Evolutionary conservation across 2,113 vertebrate genomes (phyloP).

Genomic region (Mormyrus iriodes): DNA sequence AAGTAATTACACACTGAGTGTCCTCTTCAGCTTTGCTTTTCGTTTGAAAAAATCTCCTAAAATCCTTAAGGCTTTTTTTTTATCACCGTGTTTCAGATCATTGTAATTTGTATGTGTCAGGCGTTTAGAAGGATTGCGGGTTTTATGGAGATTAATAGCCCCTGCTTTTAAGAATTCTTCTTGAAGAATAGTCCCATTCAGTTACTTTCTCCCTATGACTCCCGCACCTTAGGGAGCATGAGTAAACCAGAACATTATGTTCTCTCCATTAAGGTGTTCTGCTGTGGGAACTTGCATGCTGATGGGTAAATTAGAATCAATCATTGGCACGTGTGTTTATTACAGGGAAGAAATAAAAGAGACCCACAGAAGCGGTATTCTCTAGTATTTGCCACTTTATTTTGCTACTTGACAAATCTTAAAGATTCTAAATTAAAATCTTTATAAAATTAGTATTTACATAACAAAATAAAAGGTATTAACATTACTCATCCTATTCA

Average conservation of each 20-base stretch:
- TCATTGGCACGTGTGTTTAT: not conserved
- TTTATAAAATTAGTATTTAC: not conserved
- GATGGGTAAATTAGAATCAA: not conserved
- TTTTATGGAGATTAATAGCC: not conserved
- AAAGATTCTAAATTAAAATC: not conserved
- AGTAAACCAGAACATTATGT: too few relatives aligned
- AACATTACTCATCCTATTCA: not conserved
- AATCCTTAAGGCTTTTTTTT: slow-evolving; percentile 11
- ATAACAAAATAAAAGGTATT: not conserved
- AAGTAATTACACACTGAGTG: slow-evolving; percentile 13
- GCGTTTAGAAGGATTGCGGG: not conserved
- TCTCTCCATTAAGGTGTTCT: not conserved
- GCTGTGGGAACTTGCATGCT: not conserved
- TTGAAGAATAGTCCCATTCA: not conserved
- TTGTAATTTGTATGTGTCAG: not conserved
- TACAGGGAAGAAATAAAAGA: not conserved
- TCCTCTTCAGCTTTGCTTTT: not conserved
- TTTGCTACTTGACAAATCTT: not conserved
- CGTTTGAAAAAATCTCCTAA: not conserved
- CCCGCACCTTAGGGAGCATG: not conserved
- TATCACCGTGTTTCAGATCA: not conserved
- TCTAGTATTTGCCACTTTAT: not conserved
- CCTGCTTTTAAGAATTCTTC: not conserved
- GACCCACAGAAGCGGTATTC: not conserved
- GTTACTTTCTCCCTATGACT: not conserved